Evolutionary conservation across 2,797 vertebrate species (phyloP).

Genomic region (Peromyscus melanophrys): DNA sequence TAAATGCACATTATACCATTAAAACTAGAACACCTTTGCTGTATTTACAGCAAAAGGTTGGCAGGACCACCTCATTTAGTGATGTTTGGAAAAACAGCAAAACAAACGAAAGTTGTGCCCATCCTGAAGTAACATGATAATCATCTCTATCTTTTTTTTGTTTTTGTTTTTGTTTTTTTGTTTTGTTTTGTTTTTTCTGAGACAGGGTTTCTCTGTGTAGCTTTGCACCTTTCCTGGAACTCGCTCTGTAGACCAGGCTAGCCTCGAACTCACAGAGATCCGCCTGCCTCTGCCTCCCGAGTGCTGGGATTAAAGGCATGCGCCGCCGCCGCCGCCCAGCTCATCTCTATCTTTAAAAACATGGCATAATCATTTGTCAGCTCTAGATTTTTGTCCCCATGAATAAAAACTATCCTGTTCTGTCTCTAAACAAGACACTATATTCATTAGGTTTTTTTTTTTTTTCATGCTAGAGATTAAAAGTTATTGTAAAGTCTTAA

Average conservation of each 20-base stretch:
- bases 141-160: not conserved
- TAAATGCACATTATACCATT: not conserved
- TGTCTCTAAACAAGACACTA: not conserved
- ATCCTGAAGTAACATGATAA: not conserved
- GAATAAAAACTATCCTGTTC: not conserved
- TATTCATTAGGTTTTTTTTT: not conserved
- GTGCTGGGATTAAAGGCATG: too few relatives aligned
- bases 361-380: not conserved
- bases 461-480: not conserved
- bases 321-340: too few relatives aligned
- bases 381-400: not conserved
- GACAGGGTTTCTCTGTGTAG: too few relatives aligned
- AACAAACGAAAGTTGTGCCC: not conserved
- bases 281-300: too few relatives aligned
- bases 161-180: too few relatives aligned
- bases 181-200: too few relatives aligned
- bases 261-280: too few relatives aligned
- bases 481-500: not conserved
- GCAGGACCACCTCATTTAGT: not conserved
- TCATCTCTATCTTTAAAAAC: not conserved
- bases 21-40: not conserved
- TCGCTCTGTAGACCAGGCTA: too few relatives aligned
- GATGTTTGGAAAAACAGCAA: slow-evolving; percentile 53
- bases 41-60: not conserved
- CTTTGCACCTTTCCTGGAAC: too few relatives aligned